Evolutionary conservation across 2,888 invertebrate species (phyloP).

Genomic region (Ormia ochracea): DNA sequence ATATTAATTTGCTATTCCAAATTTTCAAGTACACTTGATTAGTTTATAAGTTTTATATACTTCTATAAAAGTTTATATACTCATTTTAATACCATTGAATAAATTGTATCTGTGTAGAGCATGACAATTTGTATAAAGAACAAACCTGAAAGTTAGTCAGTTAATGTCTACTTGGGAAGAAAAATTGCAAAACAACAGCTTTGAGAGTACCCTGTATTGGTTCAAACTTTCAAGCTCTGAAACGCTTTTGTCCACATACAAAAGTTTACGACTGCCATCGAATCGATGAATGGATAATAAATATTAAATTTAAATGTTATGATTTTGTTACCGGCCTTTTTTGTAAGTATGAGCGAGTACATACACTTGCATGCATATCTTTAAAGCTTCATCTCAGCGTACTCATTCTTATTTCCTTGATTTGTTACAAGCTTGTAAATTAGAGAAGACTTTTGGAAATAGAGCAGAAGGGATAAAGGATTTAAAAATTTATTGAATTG

Average conservation of each 20-base stretch:
- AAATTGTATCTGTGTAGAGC: too few relatives aligned
- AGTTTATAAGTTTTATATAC: too few relatives aligned
- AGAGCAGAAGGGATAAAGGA: background rate
- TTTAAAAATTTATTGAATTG: too few relatives aligned
- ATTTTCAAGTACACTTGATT: too few relatives aligned
- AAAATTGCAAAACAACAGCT: too few relatives aligned
- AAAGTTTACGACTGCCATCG: slow-evolving; percentile 9
- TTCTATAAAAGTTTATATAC: too few relatives aligned
- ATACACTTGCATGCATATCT: too few relatives aligned
- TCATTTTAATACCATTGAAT: too few relatives aligned
- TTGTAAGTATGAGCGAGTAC: background rate
- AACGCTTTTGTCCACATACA: slow-evolving; percentile 11
- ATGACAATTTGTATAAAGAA: too few relatives aligned
- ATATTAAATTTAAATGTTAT: slow-evolving; percentile 48
- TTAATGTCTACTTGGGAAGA: too few relatives aligned
- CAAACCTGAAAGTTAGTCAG: too few relatives aligned
- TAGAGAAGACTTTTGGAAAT: background rate
- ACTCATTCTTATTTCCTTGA: background rate
- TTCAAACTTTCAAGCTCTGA: background rate
- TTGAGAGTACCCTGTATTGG: background rate
- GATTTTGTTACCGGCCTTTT: slow-evolving; percentile 32
- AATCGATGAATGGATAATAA: slow-evolving; percentile 31
- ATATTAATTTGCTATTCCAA: too few relatives aligned
- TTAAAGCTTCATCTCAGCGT: background rate
- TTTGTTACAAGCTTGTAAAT: slow-evolving; percentile 10